These are phyloP conservation scores for Therioaphis trifolii DNA, from an alignment of 2,888 invertebrate species.

Conservation along the genomic window DNA sequence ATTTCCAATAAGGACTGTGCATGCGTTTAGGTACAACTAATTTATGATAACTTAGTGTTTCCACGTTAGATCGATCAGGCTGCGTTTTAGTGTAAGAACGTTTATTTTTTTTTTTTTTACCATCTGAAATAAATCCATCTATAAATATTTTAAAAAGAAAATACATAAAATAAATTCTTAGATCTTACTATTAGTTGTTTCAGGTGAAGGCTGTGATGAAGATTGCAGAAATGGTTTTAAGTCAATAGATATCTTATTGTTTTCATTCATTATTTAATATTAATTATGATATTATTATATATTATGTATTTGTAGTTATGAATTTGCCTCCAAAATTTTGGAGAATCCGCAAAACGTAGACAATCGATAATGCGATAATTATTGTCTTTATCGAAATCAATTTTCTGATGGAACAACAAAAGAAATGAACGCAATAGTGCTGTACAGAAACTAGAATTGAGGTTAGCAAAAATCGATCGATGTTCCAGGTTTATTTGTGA, in stretches of 20 bases:
- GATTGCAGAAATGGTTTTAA: slow-evolving; percentile 52
- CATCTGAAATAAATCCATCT: slow-evolving; percentile 8
- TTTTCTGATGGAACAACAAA: background rate
- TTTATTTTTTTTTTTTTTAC: slow-evolving; percentile 43
- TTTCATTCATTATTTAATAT: slow-evolving; percentile 6
- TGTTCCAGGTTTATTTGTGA: slow-evolving; percentile 27
- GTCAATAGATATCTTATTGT: slow-evolving; percentile 41
- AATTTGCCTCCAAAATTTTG: slow-evolving; percentile 59
- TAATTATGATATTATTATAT: background rate
- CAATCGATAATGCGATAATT: slow-evolving; percentile 55
- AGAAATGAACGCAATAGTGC: background rate
- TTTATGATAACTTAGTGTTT: slow-evolving; percentile 68
- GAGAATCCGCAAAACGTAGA: background rate
- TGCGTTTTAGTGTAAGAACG: slow-evolving; percentile 36
- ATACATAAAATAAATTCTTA: background rate
- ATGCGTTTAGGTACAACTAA: slow-evolving; percentile 71
- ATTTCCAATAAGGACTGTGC: slow-evolving; percentile 72
- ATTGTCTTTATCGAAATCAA: slow-evolving; percentile 58
- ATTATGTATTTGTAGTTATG: background rate
- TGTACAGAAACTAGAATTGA: background rate
- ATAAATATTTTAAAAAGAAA: background rate
- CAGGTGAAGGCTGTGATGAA: background rate
- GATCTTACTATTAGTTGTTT: slow-evolving; percentile 28
- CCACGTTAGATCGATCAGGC: slow-evolving; percentile 42
- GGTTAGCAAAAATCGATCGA: slow-evolving; percentile 51